Evolutionary conservation across 1,140 invertebrate genomes (phyloP).

Genomic region (Hyles vespertilio): DNA sequence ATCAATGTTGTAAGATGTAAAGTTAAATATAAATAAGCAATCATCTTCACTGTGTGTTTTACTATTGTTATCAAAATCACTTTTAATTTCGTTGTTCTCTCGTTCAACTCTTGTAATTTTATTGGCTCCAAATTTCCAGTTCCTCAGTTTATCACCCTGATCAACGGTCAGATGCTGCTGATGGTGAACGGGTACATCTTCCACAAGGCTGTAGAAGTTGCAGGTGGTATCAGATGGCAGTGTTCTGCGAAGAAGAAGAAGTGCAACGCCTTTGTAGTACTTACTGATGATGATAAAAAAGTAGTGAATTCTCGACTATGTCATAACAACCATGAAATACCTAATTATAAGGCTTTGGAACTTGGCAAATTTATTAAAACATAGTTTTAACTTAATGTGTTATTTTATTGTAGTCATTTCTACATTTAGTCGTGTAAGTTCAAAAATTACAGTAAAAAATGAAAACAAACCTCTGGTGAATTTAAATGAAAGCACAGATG

Average conservation of each 20-base stretch:
- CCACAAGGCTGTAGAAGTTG: conserved; percentile 23
- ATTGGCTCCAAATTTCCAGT: conserved; percentile 23
- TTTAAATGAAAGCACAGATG: too few species aligned
- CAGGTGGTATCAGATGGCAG: conserved; percentile 27
- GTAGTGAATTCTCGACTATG: conserved; percentile 19
- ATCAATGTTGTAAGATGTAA: too few species aligned
- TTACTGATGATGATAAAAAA: conserved; percentile 21
- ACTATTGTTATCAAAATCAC: too few species aligned
- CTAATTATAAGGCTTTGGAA: conserved; percentile 15
- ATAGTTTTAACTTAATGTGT: conserved; percentile 1
- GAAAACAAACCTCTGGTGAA: too few species aligned
- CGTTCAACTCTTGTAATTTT: background rate
- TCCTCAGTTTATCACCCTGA: conserved; percentile 22
- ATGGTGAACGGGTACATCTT: conserved; percentile 38
- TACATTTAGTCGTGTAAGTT: too few species aligned
- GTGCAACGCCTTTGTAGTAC: conserved; percentile 29
- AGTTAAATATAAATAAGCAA: too few species aligned
- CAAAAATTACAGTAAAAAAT: too few species aligned
- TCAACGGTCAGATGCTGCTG: conserved; percentile 28
- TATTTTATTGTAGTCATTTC: background rate
- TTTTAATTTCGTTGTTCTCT: too few species aligned
- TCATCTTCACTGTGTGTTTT: too few species aligned
- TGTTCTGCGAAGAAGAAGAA: conserved; percentile 33
- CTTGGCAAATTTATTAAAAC: conserved; percentile 8
- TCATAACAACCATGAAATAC: conserved; percentile 23